Conservation (phyloP, 2,113 vertebrate species). For the Cervus canadensis region DNA sequence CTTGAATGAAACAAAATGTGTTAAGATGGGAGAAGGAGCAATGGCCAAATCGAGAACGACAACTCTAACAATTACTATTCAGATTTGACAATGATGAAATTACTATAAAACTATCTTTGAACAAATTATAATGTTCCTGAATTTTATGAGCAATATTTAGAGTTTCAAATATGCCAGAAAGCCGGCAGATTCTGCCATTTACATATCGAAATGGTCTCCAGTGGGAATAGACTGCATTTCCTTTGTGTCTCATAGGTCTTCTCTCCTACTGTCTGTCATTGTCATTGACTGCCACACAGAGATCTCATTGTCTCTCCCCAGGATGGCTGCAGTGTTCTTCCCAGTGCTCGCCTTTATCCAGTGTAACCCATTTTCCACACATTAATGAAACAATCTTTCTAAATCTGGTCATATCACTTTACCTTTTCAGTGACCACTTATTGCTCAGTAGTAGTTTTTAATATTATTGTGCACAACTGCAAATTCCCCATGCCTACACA, state of each 20-base stretch:
- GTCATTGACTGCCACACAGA: background rate
- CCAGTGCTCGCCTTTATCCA: background rate
- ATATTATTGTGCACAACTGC: background rate
- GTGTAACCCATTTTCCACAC: background rate
- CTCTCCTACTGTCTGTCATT: background rate
- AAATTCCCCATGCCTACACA: background rate
- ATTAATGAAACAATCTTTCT: background rate
- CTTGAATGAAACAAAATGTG: background rate
- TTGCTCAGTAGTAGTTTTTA: background rate
- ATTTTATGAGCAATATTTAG: background rate
- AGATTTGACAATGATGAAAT: slow-evolving; percentile 7
- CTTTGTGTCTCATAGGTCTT: background rate
- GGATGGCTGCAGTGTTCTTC: background rate
- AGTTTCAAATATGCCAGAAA: background rate
- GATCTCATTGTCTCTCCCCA: background rate
- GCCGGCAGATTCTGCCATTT: background rate
- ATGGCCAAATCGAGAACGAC: background rate
- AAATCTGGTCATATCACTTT: background rate
- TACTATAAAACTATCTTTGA: background rate
- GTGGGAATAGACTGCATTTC: background rate
- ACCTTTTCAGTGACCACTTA: background rate
- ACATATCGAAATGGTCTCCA: background rate
- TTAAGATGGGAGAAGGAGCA: background rate
- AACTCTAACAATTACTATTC: background rate
- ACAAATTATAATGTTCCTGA: background rate